Percentiles rank a stretch among this genome's conserved stretches.
phyloP scores from a whole-genome alignment of 2,888 invertebrate genomes.

The Melanophora roralis region DNA sequence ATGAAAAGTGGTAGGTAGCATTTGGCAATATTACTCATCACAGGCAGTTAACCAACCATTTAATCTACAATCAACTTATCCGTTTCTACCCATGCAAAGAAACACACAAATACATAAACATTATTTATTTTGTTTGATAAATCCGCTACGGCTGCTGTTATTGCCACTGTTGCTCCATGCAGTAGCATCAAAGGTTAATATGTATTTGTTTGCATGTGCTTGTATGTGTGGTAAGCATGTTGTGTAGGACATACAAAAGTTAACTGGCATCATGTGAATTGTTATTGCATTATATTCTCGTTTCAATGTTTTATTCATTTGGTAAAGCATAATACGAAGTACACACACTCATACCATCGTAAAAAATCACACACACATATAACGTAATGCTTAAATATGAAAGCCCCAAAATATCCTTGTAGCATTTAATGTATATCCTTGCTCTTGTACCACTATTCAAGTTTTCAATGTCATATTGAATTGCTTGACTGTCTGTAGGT shows the following conservation, averaged over 20 bases:
- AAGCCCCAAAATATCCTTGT: constrained; percentile 25
- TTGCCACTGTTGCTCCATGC: constrained; percentile 11
- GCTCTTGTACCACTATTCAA: constrained; percentile 60
- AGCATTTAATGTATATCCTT: constrained; percentile 53
- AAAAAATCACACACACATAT: neutral
- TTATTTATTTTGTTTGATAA: constrained; percentile 52
- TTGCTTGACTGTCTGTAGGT: constrained; percentile 66
- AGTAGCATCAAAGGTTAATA: constrained; percentile 53
- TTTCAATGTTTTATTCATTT: constrained; percentile 46
- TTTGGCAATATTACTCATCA: neutral
- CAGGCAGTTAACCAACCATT: constrained; percentile 25
- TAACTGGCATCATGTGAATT: constrained; percentile 44
- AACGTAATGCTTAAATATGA: neutral
- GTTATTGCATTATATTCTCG: constrained; percentile 50
- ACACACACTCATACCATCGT: neutral
- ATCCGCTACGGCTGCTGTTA: neutral
- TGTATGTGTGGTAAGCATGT: neutral
- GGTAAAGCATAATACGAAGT: constrained; percentile 12
- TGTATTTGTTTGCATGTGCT: neutral
- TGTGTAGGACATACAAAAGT: constrained; percentile 9
- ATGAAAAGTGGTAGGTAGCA: no score
- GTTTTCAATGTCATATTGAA: constrained; percentile 74
- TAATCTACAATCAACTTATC: constrained; percentile 44
- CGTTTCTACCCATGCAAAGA: constrained; percentile 7
- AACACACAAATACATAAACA: no score